Percentiles rank a stretch among this genome's conserved stretches.
Conservation (phyloP, 23 tunicate species). For the Trididemnum clinides region DNA sequence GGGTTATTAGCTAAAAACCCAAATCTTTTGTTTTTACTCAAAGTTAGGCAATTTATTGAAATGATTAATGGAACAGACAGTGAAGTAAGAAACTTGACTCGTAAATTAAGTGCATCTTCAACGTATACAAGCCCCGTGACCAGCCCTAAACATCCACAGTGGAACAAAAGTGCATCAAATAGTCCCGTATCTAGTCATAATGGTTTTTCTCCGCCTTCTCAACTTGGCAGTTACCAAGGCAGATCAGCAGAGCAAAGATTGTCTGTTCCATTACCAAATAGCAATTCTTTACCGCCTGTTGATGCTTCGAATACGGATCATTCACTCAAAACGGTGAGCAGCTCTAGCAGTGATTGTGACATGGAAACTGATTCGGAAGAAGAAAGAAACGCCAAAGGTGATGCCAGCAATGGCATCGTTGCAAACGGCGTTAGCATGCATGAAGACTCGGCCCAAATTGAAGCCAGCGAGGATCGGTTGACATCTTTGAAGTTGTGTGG, state of each 20-base stretch:
- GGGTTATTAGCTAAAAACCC: slow-evolving; percentile 60
- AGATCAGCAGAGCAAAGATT: slow-evolving; percentile 24
- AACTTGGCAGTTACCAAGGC: neutral
- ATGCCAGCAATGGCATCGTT: slow-evolving; percentile 29
- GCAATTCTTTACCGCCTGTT: neutral
- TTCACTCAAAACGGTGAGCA: slow-evolving; percentile 17
- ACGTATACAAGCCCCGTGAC: slow-evolving; percentile 51
- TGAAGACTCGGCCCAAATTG: neutral
- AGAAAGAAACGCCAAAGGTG: neutral
- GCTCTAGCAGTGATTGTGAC: slow-evolving; percentile 61
- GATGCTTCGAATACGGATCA: neutral
- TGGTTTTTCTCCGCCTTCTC: slow-evolving; percentile 74
- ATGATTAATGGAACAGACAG: slow-evolving; percentile 88
- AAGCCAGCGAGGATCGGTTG: neutral
- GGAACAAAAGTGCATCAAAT: slow-evolving; percentile 65
- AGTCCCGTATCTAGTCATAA: slow-evolving; percentile 89
- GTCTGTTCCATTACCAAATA: neutral
- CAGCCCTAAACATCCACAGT: slow-evolving; percentile 63
- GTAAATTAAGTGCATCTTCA: slow-evolving; percentile 45
- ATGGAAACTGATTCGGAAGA: slow-evolving; percentile 87
- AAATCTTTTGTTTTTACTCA: slow-evolving; percentile 74
- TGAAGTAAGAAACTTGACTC: slow-evolving; percentile 53
- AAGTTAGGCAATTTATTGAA: slow-evolving; percentile 93
- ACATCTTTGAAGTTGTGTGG: slow-evolving; percentile 55
- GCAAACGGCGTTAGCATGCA: slow-evolving; percentile 14